A percentile compares a stretch with the other conserved stretches of the same genome.
These are phyloP conservation scores for Cavia porcellus DNA, from an alignment of 2,113 vertebrate species.

Conservation along the genomic window DNA sequence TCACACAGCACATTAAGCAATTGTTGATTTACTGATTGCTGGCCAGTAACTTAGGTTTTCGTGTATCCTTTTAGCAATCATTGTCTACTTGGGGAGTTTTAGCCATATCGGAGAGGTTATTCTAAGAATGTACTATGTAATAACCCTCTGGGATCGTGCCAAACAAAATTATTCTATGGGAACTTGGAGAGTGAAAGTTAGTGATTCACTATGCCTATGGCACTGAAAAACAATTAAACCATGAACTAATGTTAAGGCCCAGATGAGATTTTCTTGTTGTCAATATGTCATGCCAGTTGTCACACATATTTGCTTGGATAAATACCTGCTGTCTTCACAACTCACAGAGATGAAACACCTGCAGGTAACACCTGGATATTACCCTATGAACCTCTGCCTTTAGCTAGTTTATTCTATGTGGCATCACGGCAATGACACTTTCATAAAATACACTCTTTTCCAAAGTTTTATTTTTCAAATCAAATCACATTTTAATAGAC, in stretches of 20 bases:
- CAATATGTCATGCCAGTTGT: neutral
- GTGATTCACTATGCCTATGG: neutral
- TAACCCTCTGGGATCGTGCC: neutral
- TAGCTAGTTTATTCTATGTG: neutral
- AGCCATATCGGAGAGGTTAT: too few relatives aligned
- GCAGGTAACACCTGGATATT: neutral
- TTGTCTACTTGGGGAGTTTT: neutral
- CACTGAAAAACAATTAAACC: neutral
- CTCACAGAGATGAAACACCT: too few relatives aligned
- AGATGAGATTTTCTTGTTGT: neutral
- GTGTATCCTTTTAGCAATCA: neutral
- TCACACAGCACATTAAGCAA: neutral
- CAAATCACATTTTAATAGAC: neutral
- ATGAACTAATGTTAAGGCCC: neutral
- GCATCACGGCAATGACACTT: neutral
- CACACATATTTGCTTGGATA: neutral
- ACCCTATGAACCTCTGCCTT: neutral
- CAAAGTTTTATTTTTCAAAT: neutral
- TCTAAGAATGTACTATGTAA: neutral
- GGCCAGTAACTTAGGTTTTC: neutral
- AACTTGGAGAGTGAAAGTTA: neutral
- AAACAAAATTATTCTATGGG: neutral
- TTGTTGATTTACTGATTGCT: neutral
- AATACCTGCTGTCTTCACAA: neutral
- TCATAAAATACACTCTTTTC: neutral